Evolutionary conservation across 2,797 vertebrate genomes (phyloP), one percentile per base, ranked within the genome.

Genomic region (Etheostoma perlongum): DNA sequence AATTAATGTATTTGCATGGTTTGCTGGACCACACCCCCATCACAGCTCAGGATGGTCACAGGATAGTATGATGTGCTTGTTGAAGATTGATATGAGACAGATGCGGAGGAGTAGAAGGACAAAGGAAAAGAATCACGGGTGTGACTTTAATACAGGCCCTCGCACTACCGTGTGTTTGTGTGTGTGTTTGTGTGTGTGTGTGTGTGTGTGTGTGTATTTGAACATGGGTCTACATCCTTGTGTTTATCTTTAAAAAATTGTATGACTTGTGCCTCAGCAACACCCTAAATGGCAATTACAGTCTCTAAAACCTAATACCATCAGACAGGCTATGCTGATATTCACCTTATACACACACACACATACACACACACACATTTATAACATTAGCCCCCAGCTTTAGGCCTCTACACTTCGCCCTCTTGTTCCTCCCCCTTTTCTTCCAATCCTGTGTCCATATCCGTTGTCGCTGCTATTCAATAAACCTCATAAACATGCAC

Each of bases 391-490:
- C 58, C 79, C 36, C 51, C 19, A 55, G 59, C 69, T 51, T 79
- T 15, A 64, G 49, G 48, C 58, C 59, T 64, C 65, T 67, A 25
- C 51, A 74, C 27, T 36, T 59, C 58, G 51, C 52, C 55, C 53
- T 48, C 48, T 19, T 79, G 42, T 51, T 69, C 21, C 58, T 49
- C 65, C 13, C 3, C 47, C 18, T 60, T 51, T 27, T 67, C 54
- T 51, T 78, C 27, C 42, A 55, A 47, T 80, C 16, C 46, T 62
- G 46, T 61, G 62, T 79, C 40, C 66, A 66, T 73, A 71, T 79
- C 59, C 52, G 47, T 84, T 64, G 67, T 72, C 48, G 2, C 58
- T 74, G 33, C 51, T 65, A 23, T 79, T 76, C 69, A 76, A 47
- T 79, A 67, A 76, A 70, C 60, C 71, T 74, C n/a, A 67, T 40